phyloP scores from a whole-genome alignment of 2,888 invertebrate species.

The Brachyptera risi region DNA sequence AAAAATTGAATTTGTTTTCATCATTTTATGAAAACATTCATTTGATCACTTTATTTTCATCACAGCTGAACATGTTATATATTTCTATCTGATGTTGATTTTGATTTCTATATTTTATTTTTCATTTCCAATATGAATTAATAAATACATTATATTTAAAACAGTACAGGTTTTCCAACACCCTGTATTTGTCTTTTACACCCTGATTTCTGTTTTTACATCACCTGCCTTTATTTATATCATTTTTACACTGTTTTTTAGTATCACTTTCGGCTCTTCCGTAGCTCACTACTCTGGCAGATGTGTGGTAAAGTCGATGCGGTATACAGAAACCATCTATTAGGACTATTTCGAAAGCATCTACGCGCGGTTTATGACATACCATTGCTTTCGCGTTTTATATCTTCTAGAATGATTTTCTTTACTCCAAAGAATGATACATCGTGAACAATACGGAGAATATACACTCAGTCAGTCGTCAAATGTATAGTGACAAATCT shows the following conservation, averaged over 20 bases:
- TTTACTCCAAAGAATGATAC: conserved; percentile 10
- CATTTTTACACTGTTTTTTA: conserved; percentile 20
- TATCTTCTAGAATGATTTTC: conserved; percentile 9
- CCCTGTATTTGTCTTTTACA: not conserved
- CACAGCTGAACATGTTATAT: too few species aligned
- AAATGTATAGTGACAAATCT: too few species aligned
- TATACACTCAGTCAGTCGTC: too few species aligned
- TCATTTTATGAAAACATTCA: too few species aligned
- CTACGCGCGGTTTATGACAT: not conserved
- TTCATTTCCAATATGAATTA: too few species aligned
- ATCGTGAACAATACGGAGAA: too few species aligned
- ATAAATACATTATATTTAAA: not conserved
- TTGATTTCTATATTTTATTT: too few species aligned
- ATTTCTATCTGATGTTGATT: too few species aligned
- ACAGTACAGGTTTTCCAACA: not conserved
- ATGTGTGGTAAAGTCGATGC: conserved; percentile 10
- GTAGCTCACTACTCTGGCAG: not conserved
- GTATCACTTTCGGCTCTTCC: not conserved
- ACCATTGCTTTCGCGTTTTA: not conserved
- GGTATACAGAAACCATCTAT: not conserved
- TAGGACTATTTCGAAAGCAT: not conserved
- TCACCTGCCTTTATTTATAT: conserved; percentile 20
- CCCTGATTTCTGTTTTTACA: conserved; percentile 3
- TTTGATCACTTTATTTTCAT: too few species aligned
- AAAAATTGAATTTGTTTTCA: too few species aligned